phyloP scores from a whole-genome alignment of 2,888 invertebrate genomes.

The Dicranocentrus wangi region DNA sequence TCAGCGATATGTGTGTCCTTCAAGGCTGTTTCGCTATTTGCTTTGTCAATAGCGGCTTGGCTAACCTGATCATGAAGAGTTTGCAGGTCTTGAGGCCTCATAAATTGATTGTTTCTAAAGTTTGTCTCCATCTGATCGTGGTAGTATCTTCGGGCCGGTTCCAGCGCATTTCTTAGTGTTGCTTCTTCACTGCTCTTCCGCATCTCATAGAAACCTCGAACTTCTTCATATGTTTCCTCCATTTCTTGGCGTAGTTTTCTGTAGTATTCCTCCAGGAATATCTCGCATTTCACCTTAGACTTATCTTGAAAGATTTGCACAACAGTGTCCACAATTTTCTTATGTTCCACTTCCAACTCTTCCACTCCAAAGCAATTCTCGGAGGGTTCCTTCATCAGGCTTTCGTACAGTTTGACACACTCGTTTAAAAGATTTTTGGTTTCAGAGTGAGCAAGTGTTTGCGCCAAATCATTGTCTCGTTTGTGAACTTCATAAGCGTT shows the following conservation, averaged over 20 bases:
- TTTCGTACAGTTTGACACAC: constrained; percentile 25
- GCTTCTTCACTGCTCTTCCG: constrained; percentile 13
- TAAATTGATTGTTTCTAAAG: constrained; percentile 46
- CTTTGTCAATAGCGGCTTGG: background rate
- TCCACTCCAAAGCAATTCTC: background rate
- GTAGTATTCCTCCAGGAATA: constrained; percentile 27
- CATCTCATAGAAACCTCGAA: constrained; percentile 15
- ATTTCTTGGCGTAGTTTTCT: background rate
- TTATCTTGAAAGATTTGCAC: constrained; percentile 17
- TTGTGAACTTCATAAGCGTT: background rate
- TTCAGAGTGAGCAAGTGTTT: background rate
- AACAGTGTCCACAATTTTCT: background rate
- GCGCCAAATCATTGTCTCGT: constrained; percentile 6
- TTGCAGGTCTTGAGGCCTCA: constrained; percentile 40
- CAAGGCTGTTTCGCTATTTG: constrained; percentile 2
- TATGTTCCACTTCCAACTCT: constrained; percentile 13
- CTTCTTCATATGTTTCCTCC: constrained; percentile 28
- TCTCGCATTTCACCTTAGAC: constrained; percentile 32
- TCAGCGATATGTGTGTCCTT: constrained; percentile 37
- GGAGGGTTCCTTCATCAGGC: background rate
- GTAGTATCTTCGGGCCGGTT: constrained; percentile 40
- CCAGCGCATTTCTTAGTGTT: constrained; percentile 23
- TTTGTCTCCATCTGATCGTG: constrained; percentile 60
- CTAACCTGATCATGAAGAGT: constrained; percentile 15
- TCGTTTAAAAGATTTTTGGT: constrained; percentile 34